Base-by-base conservation (phyloP, 2,888 invertebrate genomes). In the Crossocerus cetratus region DNA sequence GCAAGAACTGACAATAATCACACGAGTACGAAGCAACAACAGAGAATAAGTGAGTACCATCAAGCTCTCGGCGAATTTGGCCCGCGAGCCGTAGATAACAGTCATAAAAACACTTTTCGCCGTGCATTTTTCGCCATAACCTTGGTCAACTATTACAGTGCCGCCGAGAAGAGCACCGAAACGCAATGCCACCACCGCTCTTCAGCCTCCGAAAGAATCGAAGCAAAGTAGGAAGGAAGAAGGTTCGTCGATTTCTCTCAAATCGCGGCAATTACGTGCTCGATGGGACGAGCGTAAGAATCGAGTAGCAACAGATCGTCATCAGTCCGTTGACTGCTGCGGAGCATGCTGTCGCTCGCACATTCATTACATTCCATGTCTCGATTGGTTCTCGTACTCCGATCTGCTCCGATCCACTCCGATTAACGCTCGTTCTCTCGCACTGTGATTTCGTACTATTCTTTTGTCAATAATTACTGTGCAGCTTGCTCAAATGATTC, bases 121-220 rank as follows among this genome's bases (percentile, higher is more conserved):
- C 43, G 5, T 21, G 60, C 5, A 65, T 65, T 62, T 70, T 13
- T 72, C 56, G 66, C 72, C 69, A 73, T 83, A 88, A 88, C 88
- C 87, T 86, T 55, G 63, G 68, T n/a, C n/a, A 78, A 78, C 75
- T 69, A 84, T 75, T 87, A 61, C 72, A 90, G 89, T 90, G 89
- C 86, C 89, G 77, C 86, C 89, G 61, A 87, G 76, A 69, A 89
- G 76, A 85, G 80, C 82, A 59, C 72, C 69, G 14, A 89, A 89
- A 85, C 86, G 89, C 11, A 13, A 80, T 20, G 86, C 87, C 53
- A 63, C 79, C 55, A 62, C 69, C 44, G 61, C 77, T 22, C 64
- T 69, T 16, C 81, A 83, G 21, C 74, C 76, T n/a, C 66, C 69
- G 0, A 80, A 72, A 42, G 82, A 82, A 2, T 49, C 82, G 1